Conservation (phyloP, 2,888 invertebrate genomes). For the Tachystola acroxantha region DNA sequence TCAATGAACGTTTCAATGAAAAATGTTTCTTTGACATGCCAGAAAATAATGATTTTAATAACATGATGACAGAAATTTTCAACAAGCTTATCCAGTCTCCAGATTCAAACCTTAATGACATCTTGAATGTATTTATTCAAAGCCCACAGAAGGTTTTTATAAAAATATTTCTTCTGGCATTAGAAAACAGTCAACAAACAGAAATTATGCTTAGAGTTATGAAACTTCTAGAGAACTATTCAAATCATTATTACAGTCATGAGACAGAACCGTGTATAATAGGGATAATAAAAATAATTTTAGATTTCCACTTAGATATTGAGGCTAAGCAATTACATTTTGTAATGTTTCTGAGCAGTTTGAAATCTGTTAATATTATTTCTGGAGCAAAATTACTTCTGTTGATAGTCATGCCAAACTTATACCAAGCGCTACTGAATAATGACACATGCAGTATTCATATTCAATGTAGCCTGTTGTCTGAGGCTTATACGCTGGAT, state of each 20-base stretch:
- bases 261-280: slow-evolving; percentile 55
- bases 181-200: slow-evolving; percentile 46
- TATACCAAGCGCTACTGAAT: slow-evolving; percentile 45
- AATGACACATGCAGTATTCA: slow-evolving; percentile 37
- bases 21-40: slow-evolving; percentile 37
- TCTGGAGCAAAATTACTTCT: slow-evolving; percentile 45
- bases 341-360: slow-evolving; percentile 41
- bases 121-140: slow-evolving; percentile 53
- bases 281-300: slow-evolving; percentile 32
- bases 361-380: slow-evolving; percentile 42
- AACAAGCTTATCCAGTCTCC: slow-evolving; percentile 49
- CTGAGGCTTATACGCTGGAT: slow-evolving; percentile 32
- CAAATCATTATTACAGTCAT: slow-evolving; percentile 44
- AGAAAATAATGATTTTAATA: slow-evolving; percentile 33
- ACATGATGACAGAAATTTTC: slow-evolving; percentile 46
- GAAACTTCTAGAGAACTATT: slow-evolving; percentile 42
- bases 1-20: slow-evolving; percentile 41
- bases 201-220: slow-evolving; percentile 53
- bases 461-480: slow-evolving; percentile 42
- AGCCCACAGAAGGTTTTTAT: slow-evolving; percentile 46
- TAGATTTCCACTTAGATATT: slow-evolving; percentile 32
- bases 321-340: slow-evolving; percentile 41
- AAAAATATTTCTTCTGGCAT: slow-evolving; percentile 49
- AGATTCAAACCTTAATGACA: slow-evolving; percentile 39
- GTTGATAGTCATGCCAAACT: slow-evolving; percentile 55